Conservation (phyloP, 1,140 invertebrate genomes). For the Holcopasites calliopsidis region DNA sequence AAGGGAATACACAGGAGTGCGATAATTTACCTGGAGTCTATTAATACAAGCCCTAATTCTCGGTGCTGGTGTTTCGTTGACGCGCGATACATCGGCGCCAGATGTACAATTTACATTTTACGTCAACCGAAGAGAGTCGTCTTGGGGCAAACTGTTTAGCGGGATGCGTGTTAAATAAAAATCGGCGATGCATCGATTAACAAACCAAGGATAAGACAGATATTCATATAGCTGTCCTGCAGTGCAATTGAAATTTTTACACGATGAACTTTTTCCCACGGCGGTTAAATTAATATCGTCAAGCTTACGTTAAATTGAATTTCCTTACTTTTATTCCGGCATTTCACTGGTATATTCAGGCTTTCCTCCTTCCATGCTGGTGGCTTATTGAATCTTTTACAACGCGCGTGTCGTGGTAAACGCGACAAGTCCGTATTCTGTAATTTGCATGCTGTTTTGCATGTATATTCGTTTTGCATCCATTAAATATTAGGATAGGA, state of each 20-base stretch:
- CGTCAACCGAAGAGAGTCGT: background rate
- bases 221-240: no score
- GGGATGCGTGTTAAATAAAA: no score
- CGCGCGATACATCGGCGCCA: constrained; percentile 18
- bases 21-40: background rate
- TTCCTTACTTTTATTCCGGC: background rate
- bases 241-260: no score
- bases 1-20: background rate
- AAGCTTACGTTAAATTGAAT: background rate
- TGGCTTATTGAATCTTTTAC: background rate
- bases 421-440: background rate
- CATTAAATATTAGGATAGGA: constrained; percentile 42
- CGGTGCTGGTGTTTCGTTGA: constrained; percentile 20
- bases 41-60: constrained; percentile 34
- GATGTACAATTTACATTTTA: constrained; percentile 39
- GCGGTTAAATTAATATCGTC: background rate
- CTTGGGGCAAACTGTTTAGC: background rate
- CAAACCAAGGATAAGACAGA: background rate
- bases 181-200: background rate
- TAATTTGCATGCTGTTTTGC: constrained; percentile 37
- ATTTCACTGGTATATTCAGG: background rate
- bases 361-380: background rate
- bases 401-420: background rate
- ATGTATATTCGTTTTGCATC: constrained; percentile 49
- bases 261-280: no score